Conservation (phyloP, 2,797 vertebrate genomes). For the Rhinoraja longicauda region DNA sequence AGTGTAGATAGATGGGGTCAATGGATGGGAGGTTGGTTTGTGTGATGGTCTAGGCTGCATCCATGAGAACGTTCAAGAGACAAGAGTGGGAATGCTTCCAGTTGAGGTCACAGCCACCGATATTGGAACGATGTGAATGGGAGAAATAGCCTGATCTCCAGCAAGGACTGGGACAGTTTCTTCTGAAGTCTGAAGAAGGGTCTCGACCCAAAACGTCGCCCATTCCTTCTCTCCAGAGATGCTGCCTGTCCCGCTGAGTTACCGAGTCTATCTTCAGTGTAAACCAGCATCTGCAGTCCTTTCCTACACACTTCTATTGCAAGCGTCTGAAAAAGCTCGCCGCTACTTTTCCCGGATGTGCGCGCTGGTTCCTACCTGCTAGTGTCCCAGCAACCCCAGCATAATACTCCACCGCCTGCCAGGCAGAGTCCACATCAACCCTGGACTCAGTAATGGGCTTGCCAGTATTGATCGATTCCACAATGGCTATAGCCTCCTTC, state of each 20-base stretch:
- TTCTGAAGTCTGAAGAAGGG: no score
- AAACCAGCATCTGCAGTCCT: no score
- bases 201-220: no score
- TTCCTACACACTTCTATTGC: no score
- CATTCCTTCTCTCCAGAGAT: no score
- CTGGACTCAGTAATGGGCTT: slow-evolving; percentile 87
- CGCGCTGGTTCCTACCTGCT: slow-evolving; percentile 61
- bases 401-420: slow-evolving; percentile 84
- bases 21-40: no score
- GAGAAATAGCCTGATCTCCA: not conserved
- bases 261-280: no score
- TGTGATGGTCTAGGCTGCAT: no score
- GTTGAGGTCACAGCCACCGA: not conserved
- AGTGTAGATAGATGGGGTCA: no score
- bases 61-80: not conserved
- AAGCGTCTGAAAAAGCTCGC: not conserved
- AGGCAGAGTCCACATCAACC: slow-evolving; percentile 75
- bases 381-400: slow-evolving; percentile 81
- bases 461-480: slow-evolving; percentile 87
- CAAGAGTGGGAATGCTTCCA: not conserved
- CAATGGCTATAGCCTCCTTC: slow-evolving; percentile 60
- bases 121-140: not conserved
- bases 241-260: no score
- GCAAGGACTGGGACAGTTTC: not conserved
- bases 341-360: not conserved